Evolutionary conservation across 2,797 vertebrate species (phyloP).

Genomic region (Trematomus bernacchii): DNA sequence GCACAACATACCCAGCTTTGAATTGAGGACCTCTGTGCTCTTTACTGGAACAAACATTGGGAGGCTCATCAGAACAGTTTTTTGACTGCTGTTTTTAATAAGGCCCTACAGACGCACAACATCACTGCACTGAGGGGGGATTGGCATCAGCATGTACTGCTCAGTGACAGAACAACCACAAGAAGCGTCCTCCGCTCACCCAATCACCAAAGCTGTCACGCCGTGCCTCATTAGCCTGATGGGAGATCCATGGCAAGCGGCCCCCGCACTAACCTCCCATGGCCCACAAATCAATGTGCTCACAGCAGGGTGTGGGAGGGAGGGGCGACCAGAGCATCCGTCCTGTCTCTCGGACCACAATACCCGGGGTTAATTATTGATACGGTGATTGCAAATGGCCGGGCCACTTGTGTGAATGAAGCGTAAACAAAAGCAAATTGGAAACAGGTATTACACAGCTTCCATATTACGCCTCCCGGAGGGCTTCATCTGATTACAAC

Average conservation of each 20-base stretch:
- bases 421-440: slow-evolving; percentile 80
- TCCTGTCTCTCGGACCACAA: slow-evolving; percentile 42
- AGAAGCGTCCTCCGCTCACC: slow-evolving; percentile 52
- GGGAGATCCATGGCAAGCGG: slow-evolving; percentile 70
- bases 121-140: slow-evolving; percentile 17
- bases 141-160: slow-evolving; percentile 30
- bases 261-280: slow-evolving; percentile 62
- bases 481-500: slow-evolving; percentile 79
- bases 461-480: slow-evolving; percentile 63
- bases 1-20: background rate
- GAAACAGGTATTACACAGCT: slow-evolving; percentile 73
- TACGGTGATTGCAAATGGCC: slow-evolving; percentile 66
- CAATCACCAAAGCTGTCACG: slow-evolving; percentile 72
- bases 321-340: slow-evolving; percentile 31
- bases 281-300: slow-evolving; percentile 75
- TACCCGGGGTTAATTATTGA: slow-evolving; percentile 75
- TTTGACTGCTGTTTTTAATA: slow-evolving; percentile 44
- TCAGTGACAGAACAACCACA: slow-evolving; percentile 66
- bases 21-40: slow-evolving; percentile 16
- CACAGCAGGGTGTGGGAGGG: slow-evolving; percentile 56
- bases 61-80: slow-evolving; percentile 20
- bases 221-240: slow-evolving; percentile 78
- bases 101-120: slow-evolving; percentile 21
- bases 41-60: slow-evolving; percentile 30
- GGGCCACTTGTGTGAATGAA: slow-evolving; percentile 66